These are phyloP conservation scores for Odocoileus virginianus DNA, from an alignment of 2,113 vertebrate genomes.

Conservation along the genomic window DNA sequence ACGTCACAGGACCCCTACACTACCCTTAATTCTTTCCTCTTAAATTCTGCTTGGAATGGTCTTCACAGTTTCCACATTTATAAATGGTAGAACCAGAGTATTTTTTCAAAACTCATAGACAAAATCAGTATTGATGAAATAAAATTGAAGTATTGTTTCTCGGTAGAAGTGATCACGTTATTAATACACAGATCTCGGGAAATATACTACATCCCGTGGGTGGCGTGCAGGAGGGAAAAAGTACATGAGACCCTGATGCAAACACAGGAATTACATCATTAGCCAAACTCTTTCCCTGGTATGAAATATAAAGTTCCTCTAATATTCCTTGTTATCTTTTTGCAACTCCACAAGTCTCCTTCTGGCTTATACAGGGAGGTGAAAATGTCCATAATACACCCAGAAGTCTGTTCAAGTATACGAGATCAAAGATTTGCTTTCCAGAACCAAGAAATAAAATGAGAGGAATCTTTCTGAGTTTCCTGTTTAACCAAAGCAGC, in stretches of 20 bases:
- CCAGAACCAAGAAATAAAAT: conserved; percentile 52
- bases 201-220: rapidly evolving
- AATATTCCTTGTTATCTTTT: background rate
- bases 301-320: background rate
- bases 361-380: conserved; percentile 56
- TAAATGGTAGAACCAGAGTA: background rate
- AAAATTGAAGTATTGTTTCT: background rate
- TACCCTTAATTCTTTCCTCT: background rate
- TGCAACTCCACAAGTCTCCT: conserved; percentile 38
- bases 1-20: rapidly evolving
- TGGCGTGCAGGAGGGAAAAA: too few species aligned
- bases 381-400: conserved; percentile 25
- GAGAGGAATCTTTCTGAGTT: conserved; percentile 45
- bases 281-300: background rate
- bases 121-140: background rate
- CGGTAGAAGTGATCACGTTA: background rate
- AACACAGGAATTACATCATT: background rate
- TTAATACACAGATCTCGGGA: background rate
- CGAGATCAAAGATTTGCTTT: conserved; percentile 74
- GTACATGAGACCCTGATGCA: background rate
- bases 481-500: conserved; percentile 58
- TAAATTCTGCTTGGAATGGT: background rate
- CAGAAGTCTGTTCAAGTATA: conserved; percentile 48
- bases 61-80: background rate
- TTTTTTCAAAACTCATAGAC: background rate